phyloP scores from a whole-genome alignment of 2,113 vertebrate genomes.

The Sphyrna mokarran region DNA sequence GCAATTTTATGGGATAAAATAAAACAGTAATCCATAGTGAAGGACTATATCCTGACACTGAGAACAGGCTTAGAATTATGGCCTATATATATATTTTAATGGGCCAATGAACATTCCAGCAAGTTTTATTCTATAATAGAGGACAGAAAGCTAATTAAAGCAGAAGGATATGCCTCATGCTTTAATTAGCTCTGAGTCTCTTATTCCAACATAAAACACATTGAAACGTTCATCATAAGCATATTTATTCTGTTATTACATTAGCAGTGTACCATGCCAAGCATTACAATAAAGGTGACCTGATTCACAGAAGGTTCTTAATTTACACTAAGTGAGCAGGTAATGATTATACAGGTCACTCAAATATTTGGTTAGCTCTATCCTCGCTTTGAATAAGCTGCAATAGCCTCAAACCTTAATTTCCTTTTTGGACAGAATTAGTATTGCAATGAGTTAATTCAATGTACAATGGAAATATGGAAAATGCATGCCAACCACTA shows the following conservation, averaged over 20 bases:
- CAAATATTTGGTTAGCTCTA: background rate
- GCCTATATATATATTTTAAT: background rate
- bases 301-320: conserved; percentile 6
- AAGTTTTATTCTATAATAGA: conserved; percentile 16
- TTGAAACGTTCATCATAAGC: background rate
- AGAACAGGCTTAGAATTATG: background rate
- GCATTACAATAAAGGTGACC: conserved; percentile 23
- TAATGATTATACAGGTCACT: background rate
- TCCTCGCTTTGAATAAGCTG: background rate
- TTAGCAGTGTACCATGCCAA: background rate
- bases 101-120: background rate
- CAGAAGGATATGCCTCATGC: background rate
- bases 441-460: background rate
- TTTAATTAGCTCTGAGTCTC: conserved; percentile 27
- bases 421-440: background rate
- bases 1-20: background rate
- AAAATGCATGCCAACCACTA: background rate
- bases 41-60: background rate
- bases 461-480: background rate
- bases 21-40: background rate
- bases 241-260: conserved; percentile 14
- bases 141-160: background rate
- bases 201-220: conserved; percentile 14
- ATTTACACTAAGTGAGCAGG: background rate
- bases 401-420: background rate